Evolutionary conservation across 53 echinoderm and acorn worm species (phyloP), one percentile per base, ranked within the genome.

Genomic region (Echinarachnius parma): DNA sequence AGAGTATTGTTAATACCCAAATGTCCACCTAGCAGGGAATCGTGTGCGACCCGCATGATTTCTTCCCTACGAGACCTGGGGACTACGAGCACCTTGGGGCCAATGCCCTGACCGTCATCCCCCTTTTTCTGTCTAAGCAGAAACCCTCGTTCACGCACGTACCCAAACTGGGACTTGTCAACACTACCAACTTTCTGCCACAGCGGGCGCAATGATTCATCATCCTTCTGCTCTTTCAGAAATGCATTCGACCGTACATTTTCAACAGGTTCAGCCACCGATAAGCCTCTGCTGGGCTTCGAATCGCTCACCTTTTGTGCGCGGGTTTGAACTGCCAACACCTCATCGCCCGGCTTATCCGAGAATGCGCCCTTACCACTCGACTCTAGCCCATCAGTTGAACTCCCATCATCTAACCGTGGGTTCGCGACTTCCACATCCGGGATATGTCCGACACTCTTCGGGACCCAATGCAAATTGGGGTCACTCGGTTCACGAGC

Each of bases 401-500:
- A 49, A 49, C 50, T 49, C 18, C 18, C 50, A 14, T 14, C 13
- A 49, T 19, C 50, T 19, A 49, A 14, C 11, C 19, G 13, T 4
- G 50, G 50, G 42, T 9, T 49, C 18, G 18, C 18, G 50, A 49
- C 50, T 4, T 49, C 50, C 18, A 49, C 50, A 57, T 26, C 57
- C 26, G 57, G 27, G 28, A 25, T 28, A 57, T 46, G 21, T 10
- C 64, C 9, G 39, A 23, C 5, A 2, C 19, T 44, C 64, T 64
- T 57, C 27, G 57, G 64, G 44, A 39, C 64, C 64, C 64, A 64
- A 3, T 64, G 42, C 42, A 42, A 44, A 24, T 64, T 46, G 10
- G 64, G 64, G 44, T 64, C 64, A 7, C 59, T 54, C 23, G 82
- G 77, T 30, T 33, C 81, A 36, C 77, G 68, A 26, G 34, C 69